These are phyloP conservation scores for Tholera decimalis DNA, from an alignment of 2,888 invertebrate genomes.

Conservation along the genomic window DNA sequence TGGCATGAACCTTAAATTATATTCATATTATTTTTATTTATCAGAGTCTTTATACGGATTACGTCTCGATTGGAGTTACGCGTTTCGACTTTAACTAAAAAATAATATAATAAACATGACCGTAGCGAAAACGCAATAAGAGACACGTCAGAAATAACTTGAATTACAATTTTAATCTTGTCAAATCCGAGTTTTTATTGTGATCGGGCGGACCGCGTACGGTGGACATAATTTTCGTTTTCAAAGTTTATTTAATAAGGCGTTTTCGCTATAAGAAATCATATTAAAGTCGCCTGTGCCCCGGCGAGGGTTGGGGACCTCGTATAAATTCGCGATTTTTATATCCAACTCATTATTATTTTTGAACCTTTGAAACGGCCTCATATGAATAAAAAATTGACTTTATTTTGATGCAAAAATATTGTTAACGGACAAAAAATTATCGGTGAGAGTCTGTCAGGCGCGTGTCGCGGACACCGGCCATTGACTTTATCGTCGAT, in stretches of 20 bases:
- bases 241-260: slow-evolving; percentile 89
- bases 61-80: slow-evolving; percentile 72
- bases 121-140: slow-evolving; percentile 89
- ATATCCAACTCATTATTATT: slow-evolving; percentile 89
- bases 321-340: slow-evolving; percentile 89
- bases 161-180: slow-evolving; percentile 91
- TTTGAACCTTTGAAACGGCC: slow-evolving; percentile 83
- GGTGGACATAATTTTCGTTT: slow-evolving; percentile 87
- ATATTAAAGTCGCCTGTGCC: slow-evolving; percentile 79
- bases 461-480: slow-evolving; percentile 56
- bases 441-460: slow-evolving; percentile 67
- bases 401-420: slow-evolving; percentile 89
- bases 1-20: slow-evolving; percentile 62
- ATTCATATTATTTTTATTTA: slow-evolving; percentile 63
- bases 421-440: slow-evolving; percentile 82
- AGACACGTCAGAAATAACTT: slow-evolving; percentile 88
- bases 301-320: slow-evolving; percentile 72
- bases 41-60: slow-evolving; percentile 74
- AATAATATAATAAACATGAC: slow-evolving; percentile 74
- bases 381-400: slow-evolving; percentile 87
- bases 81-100: slow-evolving; percentile 72
- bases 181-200: slow-evolving; percentile 90
- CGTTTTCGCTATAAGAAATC: slow-evolving; percentile 86
- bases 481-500: slow-evolving; percentile 69
- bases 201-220: slow-evolving; percentile 78